phyloP scores from a whole-genome alignment of 2,888 invertebrate species.

The Ennomos erosarius region DNA sequence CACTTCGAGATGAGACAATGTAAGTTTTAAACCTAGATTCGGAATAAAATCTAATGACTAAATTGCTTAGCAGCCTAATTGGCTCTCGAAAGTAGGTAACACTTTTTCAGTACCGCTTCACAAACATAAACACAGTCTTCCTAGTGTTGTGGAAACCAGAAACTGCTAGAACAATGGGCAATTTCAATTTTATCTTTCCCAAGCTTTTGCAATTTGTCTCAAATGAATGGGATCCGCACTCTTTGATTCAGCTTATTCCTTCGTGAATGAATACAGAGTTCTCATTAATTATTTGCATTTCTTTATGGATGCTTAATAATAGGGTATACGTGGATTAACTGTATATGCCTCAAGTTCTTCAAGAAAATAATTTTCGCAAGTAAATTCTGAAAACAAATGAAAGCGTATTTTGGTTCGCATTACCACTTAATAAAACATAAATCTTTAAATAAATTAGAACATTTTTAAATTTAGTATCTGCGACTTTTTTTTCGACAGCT shows the following conservation, averaged over 20 bases:
- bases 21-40: background rate
- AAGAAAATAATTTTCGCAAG: too few relatives aligned
- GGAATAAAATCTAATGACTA: slow-evolving; percentile 22
- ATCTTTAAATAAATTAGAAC: too few relatives aligned
- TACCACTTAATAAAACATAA: too few relatives aligned
- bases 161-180: slow-evolving; percentile 56
- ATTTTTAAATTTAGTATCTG: background rate
- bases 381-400: too few relatives aligned
- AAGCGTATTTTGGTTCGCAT: too few relatives aligned
- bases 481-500: slow-evolving; percentile 11
- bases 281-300: slow-evolving; percentile 29
- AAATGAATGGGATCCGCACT: slow-evolving; percentile 55
- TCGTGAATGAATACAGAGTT: slow-evolving; percentile 32
- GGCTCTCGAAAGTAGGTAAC: slow-evolving; percentile 32
- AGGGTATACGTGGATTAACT: slow-evolving; percentile 12
- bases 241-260: slow-evolving; percentile 48
- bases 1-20: too few relatives aligned
- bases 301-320: slow-evolving; percentile 27
- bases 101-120: slow-evolving; percentile 39
- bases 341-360: background rate
- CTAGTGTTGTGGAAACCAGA: slow-evolving; percentile 67
- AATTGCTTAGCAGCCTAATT: slow-evolving; percentile 31
- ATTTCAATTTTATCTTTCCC: slow-evolving; percentile 60
- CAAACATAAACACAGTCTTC: slow-evolving; percentile 50
- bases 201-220: slow-evolving; percentile 62